Conservation (phyloP, 2,113 vertebrate species). For the Sinosuthora webbiana region DNA sequence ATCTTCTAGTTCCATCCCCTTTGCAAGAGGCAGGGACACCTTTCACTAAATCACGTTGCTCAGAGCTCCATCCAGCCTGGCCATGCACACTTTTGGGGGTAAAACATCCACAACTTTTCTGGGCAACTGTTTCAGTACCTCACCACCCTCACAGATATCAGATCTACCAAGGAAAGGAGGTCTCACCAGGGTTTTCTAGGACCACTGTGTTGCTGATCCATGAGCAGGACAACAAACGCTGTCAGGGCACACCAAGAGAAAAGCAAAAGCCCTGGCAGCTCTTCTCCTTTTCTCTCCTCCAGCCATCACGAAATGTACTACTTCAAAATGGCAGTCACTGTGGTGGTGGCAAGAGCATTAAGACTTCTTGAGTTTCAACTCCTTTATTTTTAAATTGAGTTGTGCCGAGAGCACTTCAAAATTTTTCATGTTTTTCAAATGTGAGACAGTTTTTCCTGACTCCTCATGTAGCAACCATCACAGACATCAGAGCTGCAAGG, state of each 20-base stretch:
- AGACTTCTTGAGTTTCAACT: not conserved
- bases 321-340: accelerated
- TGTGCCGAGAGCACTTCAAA: not conserved
- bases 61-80: not conserved
- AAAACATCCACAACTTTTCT: not conserved
- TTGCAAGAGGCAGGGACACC: too few relatives aligned
- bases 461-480: not conserved
- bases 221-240: not conserved
- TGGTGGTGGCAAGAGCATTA: not conserved
- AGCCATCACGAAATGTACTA: accelerated
- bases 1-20: not conserved
- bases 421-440: not conserved
- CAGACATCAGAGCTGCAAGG: not conserved
- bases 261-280: not conserved
- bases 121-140: not conserved
- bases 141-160: not conserved
- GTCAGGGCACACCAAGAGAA: not conserved
- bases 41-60: not conserved
- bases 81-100: not conserved
- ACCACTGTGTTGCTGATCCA: not conserved
- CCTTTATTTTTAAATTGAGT: not conserved
- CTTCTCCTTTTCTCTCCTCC: not conserved
- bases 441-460: not conserved
- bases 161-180: not conserved
- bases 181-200: not conserved